These are phyloP conservation scores for Spilarctia lutea DNA, from an alignment of 2,888 invertebrate genomes.

Conservation along the genomic window DNA sequence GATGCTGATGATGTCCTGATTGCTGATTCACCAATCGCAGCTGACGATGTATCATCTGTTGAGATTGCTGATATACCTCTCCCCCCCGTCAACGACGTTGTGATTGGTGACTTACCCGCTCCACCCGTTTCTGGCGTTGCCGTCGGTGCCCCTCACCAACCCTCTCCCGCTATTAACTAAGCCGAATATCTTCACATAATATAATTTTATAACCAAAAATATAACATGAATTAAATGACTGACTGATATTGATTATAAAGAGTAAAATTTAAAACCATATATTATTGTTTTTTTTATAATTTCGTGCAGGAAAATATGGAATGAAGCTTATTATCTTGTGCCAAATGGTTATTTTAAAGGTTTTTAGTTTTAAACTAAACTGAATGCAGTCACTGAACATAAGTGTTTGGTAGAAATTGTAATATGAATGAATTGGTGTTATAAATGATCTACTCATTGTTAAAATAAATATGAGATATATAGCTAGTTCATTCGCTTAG, in stretches of 20 bases:
- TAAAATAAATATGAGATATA: too few species aligned
- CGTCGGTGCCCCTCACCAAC: neutral
- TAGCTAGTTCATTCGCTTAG: too few species aligned
- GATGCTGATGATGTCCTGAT: neutral
- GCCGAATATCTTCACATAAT: neutral
- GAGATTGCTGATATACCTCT: slow-evolving; percentile 6
- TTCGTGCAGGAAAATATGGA: neutral
- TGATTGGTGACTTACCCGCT: neutral
- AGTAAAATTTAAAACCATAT: neutral
- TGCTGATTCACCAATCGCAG: neutral
- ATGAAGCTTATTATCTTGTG: too few species aligned
- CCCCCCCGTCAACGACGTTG: neutral
- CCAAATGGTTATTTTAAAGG: too few species aligned
- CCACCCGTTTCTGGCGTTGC: neutral
- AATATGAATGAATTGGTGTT: too few species aligned
- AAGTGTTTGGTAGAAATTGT: too few species aligned
- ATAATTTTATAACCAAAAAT: neutral
- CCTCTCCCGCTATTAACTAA: neutral
- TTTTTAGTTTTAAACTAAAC: too few species aligned
- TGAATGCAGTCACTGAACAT: too few species aligned
- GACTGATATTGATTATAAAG: neutral
- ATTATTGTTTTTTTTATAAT: neutral
- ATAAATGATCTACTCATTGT: too few species aligned
- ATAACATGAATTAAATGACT: neutral
- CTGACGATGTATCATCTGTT: neutral